Evolutionary conservation across 1,140 invertebrate species (phyloP).

Genomic region (Thaumetopoea pityocampa): DNA sequence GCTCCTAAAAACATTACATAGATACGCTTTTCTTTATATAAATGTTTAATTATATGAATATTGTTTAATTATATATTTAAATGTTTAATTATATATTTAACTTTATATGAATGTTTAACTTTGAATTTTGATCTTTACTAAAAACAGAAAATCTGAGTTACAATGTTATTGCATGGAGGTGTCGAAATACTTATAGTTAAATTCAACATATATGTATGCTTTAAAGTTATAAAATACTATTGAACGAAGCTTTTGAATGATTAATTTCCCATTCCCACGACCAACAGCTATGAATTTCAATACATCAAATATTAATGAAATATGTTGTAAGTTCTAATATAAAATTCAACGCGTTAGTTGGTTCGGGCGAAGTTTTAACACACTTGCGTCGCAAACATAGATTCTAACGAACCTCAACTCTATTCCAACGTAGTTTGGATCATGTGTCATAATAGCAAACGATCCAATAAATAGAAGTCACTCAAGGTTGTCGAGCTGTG

Average conservation of each 20-base stretch:
- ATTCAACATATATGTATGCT: background rate
- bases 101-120: too few species aligned
- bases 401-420: constrained; percentile 17
- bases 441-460: background rate
- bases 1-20: too few species aligned
- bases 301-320: background rate
- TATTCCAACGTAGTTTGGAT: constrained; percentile 4
- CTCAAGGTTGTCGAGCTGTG: constrained; percentile 39
- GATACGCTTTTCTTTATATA: too few species aligned
- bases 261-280: too few species aligned
- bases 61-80: too few species aligned
- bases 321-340: constrained; percentile 6
- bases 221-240: background rate
- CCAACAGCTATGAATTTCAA: background rate
- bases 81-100: too few species aligned
- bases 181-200: background rate
- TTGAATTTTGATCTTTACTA: too few species aligned
- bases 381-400: constrained; percentile 1
- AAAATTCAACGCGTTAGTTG: constrained; percentile 3
- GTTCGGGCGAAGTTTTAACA: constrained; percentile 1
- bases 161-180: too few species aligned
- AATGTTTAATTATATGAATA: too few species aligned
- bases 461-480: constrained; percentile 41
- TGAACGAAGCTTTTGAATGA: too few species aligned
- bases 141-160: too few species aligned